Evolutionary conservation across 2,888 invertebrate genomes (phyloP), one percentile per base, ranked within the genome.

Genomic region (Heteromurus nitidus): DNA sequence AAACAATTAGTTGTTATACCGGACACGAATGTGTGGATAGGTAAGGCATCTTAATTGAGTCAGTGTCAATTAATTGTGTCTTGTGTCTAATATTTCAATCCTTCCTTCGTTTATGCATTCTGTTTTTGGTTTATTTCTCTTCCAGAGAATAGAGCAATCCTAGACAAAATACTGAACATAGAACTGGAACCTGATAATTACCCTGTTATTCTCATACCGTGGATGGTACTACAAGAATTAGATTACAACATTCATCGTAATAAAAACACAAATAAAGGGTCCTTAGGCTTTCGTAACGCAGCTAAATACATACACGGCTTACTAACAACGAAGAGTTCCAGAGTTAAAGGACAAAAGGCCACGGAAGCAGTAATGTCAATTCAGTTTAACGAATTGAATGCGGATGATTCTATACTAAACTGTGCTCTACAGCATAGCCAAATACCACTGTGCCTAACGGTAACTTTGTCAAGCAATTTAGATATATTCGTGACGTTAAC

Each of bases 211-310:
- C 42, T 87, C n/a, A 72, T 87, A 53, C 86, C 87, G 13, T 87
- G 87, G 87, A 86, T 86, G 85, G 86, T 86, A 5, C 68, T 86
- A 11, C 86, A 86, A 64, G 87, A 87, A 76, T 62, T 87, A 28
- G 87, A 87, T 73, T 70, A 77, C 28, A 65, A 47, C 2, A 70
- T 75, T 16, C 74, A 81, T 18, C 28, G 22, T 7, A 18, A 20
- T 26, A 67, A 76, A 7, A 20, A 26, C 16, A 73, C 58, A 20
- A 11, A 24, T 11, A 67, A 30, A 0, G 3, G 22, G n/a, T 3
- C 20, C 42, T 2, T 11, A 24, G 47, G 47, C 30, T 67, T 62
- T 65, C 30, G 53, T 44, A 26, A 20, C 22, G 82, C 85, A 20
- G 47, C 80, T 3, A 84, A 82, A n/a, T 83, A 55, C 44, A 85